Conservation (phyloP, 2,113 vertebrate species). For the Centropus unirufus region DNA sequence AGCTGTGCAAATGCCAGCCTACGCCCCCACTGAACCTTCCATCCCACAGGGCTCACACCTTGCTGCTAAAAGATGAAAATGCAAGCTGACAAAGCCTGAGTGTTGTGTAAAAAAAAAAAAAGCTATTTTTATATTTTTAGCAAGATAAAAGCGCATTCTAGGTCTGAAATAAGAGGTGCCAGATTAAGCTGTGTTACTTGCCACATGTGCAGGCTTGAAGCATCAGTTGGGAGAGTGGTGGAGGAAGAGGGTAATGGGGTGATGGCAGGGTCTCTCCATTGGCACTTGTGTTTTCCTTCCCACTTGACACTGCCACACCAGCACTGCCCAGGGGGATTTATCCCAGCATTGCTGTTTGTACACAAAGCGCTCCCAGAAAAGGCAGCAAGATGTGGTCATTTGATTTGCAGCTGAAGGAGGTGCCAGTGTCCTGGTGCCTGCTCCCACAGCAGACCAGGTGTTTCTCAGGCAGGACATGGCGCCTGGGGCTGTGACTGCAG, state of each 20-base stretch:
- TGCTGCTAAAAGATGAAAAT: not conserved
- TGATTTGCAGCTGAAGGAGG: not conserved
- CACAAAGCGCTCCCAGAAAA: not conserved
- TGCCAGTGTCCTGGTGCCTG: not conserved
- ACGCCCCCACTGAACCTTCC: not conserved
- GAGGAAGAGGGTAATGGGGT: not conserved
- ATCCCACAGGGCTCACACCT: not conserved
- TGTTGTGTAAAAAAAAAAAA: not conserved
- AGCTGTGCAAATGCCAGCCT: constrained; percentile 27
- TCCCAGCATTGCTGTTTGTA: not conserved
- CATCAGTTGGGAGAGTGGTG: not conserved
- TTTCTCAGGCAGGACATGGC: not conserved
- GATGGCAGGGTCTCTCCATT: fast-evolving
- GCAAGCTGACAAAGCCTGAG: not conserved
- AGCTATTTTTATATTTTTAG: constrained; percentile 31
- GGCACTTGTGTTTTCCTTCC: not conserved
- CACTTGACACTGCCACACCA: not conserved
- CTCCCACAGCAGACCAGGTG: not conserved
- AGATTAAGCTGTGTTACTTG: not conserved
- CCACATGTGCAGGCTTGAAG: not conserved
- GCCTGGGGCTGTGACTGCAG: not conserved
- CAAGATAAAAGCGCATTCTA: not conserved
- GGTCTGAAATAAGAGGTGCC: constrained; percentile 6
- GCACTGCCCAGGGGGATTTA: not conserved
- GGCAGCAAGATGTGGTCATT: not conserved